Evolutionary conservation across 2,888 invertebrate species (phyloP), one percentile per base, ranked within the genome.

Genomic region (Blera fallax): DNA sequence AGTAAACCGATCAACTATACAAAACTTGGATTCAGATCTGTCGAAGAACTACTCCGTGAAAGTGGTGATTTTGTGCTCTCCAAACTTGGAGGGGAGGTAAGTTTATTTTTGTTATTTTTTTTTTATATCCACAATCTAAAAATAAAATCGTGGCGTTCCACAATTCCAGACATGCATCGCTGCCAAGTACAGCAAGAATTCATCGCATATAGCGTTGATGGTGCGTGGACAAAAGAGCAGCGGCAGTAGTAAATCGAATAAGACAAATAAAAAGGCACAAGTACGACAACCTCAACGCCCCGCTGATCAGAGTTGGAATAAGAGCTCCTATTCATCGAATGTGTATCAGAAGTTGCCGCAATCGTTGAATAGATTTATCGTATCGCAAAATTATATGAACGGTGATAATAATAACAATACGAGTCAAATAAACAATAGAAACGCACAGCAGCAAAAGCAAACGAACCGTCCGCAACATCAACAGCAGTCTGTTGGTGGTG

Each of bases 1-100:
- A 95, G 95, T 27, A 93, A 93, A 89, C 91, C 92, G 87, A 94
- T 96, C 88, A 95, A 95, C 5, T 95, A 91, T 88, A 92, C 91
- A 77, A 93, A 93, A 87, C 91, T 95, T 72, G 95, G 95, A 4
- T 95, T 93, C 90, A 89, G 91, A 43, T 91, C 92, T 7, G 90
- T 95, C 7, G 94, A 94, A 79, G 94, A 94, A 40, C 93, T 96
- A 83, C 92, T 96, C 37, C 93, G 93, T 85, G 93, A 94, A 16
- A 94, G 95, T 10, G 93, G 94, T 29, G 93, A 95, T 88, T 93
- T 93, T 88, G 91, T 93, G 7, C 92, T 92, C n/a, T 92, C 92
- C 87, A 89, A 89, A 18, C 93, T 89, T 8, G 90, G 93, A 89
- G 94, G 94, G 1, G 94, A 94, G 82, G 92, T 93, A 88, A 88